phyloP scores from a whole-genome alignment of 2,113 vertebrate species.

The Misgurnus anguillicaudatus region DNA sequence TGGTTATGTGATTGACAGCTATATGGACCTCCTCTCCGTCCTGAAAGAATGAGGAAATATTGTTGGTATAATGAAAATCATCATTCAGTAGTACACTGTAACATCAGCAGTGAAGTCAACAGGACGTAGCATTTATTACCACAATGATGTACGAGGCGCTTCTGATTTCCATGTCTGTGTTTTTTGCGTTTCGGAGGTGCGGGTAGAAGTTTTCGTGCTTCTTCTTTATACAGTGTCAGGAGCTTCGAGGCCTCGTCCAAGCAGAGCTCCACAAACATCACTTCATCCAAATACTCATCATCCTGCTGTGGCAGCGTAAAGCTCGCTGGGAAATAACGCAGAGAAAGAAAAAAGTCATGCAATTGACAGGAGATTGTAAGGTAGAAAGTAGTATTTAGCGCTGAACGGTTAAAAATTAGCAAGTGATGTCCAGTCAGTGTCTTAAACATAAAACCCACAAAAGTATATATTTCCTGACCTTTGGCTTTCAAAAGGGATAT shows the following conservation, averaged over 20 bases:
- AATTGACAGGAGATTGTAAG: too few species aligned
- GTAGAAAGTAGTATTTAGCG: too few species aligned
- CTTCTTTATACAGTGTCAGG: slow-evolving; percentile 79
- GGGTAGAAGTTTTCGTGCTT: slow-evolving; percentile 81
- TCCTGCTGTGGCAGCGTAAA: slow-evolving; percentile 83
- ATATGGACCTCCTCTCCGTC: slow-evolving; percentile 36
- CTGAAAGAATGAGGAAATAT: slow-evolving; percentile 50
- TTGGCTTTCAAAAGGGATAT: slow-evolving; percentile 86
- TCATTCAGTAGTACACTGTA: not conserved
- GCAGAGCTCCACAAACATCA: slow-evolving; percentile 79
- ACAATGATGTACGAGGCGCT: slow-evolving; percentile 33
- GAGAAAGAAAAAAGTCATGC: not conserved
- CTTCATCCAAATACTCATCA: slow-evolving; percentile 79
- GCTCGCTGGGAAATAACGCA: slow-evolving; percentile 72
- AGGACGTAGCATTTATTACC: slow-evolving; percentile 20
- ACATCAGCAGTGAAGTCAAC: slow-evolving; percentile 6
- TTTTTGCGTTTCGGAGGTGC: slow-evolving; percentile 77
- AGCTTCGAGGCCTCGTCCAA: slow-evolving; percentile 77
- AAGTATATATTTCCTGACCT: slow-evolving; percentile 69
- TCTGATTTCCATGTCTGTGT: slow-evolving; percentile 65
- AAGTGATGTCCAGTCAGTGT: too few species aligned
- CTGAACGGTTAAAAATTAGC: too few species aligned
- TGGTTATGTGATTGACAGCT: slow-evolving; percentile 56
- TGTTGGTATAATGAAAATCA: not conserved
- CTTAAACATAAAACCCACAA: too few species aligned